Percentiles rank a stretch among this genome's conserved stretches.
phyloP scores from a whole-genome alignment of 2,113 vertebrate genomes.

The Antennarius striatus region DNA sequence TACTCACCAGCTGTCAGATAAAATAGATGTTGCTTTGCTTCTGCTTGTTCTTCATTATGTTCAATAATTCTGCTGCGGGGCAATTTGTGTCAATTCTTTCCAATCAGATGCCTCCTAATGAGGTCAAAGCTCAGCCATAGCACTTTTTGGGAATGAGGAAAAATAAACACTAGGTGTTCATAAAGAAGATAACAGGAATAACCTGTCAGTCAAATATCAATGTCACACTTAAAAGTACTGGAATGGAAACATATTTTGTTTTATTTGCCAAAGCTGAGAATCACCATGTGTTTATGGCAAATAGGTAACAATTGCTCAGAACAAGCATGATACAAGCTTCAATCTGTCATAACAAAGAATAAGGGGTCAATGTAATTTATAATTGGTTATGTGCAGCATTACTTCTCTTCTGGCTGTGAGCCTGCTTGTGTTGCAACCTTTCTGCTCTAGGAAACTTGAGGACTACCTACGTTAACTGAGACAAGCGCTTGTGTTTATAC shows the following conservation, averaged over 20 bases:
- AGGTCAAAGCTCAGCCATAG: constrained; percentile 6
- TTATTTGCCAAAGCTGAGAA: too few species aligned
- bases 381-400: not conserved
- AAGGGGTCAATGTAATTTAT: too few species aligned
- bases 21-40: constrained; percentile 20
- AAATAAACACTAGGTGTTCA: constrained; percentile 10
- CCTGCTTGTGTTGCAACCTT: constrained; percentile 37
- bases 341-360: not conserved
- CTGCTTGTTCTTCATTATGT: constrained; percentile 12
- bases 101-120: constrained; percentile 14
- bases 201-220: constrained; percentile 40
- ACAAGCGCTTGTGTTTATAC: constrained; percentile 44
- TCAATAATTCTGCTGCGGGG: not conserved
- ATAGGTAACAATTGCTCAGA: constrained; percentile 18
- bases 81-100: constrained; percentile 2
- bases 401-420: constrained; percentile 34
- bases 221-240: not conserved
- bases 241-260: too few species aligned
- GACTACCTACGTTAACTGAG: constrained; percentile 49
- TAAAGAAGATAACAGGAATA: constrained; percentile 8
- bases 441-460: constrained; percentile 45
- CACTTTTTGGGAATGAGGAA: not conserved
- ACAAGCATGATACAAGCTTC: not conserved
- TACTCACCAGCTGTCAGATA: constrained; percentile 38
- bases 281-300: not conserved